Base-by-base conservation (phyloP, 2,797 vertebrate genomes). In the Heterohyrax brucei region DNA sequence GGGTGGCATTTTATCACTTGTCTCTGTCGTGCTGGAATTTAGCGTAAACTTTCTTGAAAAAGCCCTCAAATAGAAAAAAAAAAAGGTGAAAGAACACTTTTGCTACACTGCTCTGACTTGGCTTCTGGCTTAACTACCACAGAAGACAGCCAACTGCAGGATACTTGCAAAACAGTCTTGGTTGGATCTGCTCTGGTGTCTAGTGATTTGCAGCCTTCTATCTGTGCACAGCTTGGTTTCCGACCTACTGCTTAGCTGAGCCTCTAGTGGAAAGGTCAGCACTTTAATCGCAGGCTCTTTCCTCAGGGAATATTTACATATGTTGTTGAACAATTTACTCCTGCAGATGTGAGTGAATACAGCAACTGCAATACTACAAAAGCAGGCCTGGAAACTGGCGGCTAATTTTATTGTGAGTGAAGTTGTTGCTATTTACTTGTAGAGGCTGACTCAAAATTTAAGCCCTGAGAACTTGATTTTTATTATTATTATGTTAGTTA, bases 231-330 rank as follows among this genome's bases (percentile, higher is more conserved):
- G 80, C 83, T 80, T 87, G 39, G 46, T 86, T 95, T 93, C 88
- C 13, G 50, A 53, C 50, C 53, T 62, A 56, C 22, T 61, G 79
- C 39, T 24, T 2, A 61, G 8, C 7, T 0, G 4, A 89, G 33
- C 22, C 68, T 95, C n/a, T 14, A n/a, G 14, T 18, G n/a, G 13
- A 33, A 77, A 94, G 61, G 39, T 84, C 28, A 91, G 33, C 75
- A 72, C 72, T 94, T 33, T 79, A 26, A 50, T 79, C 82, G 81
- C 70, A 72, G 13, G 16, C 7, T 92, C 39, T 89, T 24, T 12
- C 73, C 59, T 82, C 48, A 73, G 68, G 14, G 62, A 81, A 68
- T 62, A 91, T 89, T 87, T 84, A 81, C n/a, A 33, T 70, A 93
- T 2, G 1, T 10, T 72, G 39, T 28, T 39, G 46, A 78, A 88